Conservation (phyloP, 1,140 invertebrate genomes). For the Camponotus vicinus region DNA sequence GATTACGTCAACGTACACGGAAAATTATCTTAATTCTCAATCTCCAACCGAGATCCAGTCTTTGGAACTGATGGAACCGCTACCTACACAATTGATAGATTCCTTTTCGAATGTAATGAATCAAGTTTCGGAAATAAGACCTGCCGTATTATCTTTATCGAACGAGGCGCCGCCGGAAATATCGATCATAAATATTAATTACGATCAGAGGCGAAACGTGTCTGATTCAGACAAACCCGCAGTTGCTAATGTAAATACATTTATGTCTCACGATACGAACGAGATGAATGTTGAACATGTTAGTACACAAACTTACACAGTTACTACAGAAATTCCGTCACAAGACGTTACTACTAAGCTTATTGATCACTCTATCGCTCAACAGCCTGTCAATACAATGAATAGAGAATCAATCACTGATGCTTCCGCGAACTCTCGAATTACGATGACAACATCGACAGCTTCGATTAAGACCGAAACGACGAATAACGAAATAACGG, state of each 20-base stretch:
- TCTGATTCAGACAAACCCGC: neutral
- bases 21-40: conserved; percentile 15
- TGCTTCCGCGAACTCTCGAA: neutral
- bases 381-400: neutral
- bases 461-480: neutral
- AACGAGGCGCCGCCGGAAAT: conserved; percentile 14
- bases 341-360: neutral
- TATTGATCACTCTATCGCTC: neutral
- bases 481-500: neutral
- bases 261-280: neutral
- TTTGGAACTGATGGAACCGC: conserved; percentile 51
- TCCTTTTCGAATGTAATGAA: conserved; percentile 82
- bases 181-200: conserved; percentile 20
- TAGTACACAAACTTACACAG: conserved; percentile 4
- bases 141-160: conserved; percentile 71
- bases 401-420: neutral
- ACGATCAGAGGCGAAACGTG: conserved; percentile 29
- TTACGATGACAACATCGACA: neutral
- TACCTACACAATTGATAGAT: conserved; percentile 80
- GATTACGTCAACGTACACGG: neutral
- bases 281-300: neutral
- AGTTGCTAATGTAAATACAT: neutral
- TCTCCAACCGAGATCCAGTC: conserved; percentile 22
- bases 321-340: neutral
- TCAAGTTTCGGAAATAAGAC: conserved; percentile 79